Conservation (phyloP, 2,888 invertebrate genomes). For the Halictus quadricinctus region DNA sequence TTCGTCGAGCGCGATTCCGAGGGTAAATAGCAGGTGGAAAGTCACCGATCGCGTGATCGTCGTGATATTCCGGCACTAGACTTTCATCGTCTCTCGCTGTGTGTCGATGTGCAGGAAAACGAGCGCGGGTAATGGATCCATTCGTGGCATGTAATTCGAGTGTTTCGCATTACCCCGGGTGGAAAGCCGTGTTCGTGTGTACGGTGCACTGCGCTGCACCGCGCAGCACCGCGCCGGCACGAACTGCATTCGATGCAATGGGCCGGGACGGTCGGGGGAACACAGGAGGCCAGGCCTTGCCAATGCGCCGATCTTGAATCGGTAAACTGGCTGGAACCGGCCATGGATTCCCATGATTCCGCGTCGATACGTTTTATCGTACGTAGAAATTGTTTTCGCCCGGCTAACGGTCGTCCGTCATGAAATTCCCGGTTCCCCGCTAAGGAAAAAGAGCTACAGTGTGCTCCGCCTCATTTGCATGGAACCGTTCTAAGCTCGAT, state of each 20-base stretch:
- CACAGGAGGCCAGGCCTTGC: conserved; percentile 32
- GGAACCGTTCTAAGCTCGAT: conserved; percentile 31
- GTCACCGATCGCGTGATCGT: conserved; percentile 59
- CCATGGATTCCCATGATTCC: conserved; percentile 71
- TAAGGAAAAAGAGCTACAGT: background rate
- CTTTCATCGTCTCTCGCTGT: conserved; percentile 44
- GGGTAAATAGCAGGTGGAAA: conserved; percentile 48
- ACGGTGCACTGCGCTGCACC: background rate
- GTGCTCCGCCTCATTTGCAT: conserved; percentile 42
- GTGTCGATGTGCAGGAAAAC: conserved; percentile 48
- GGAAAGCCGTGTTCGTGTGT: conserved; percentile 34
- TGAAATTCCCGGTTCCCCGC: conserved; percentile 39
- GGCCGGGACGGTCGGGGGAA: conserved; percentile 40
- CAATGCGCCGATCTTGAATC: conserved; percentile 56
- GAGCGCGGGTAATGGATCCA: conserved; percentile 57
- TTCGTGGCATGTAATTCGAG: conserved; percentile 62
- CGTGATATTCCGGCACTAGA: conserved; percentile 49
- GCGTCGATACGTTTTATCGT: conserved; percentile 68
- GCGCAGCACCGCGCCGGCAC: conserved; percentile 22
- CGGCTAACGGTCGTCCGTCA: conserved; percentile 58
- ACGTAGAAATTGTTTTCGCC: conserved; percentile 72
- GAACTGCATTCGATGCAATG: conserved; percentile 55
- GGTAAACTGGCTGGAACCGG: conserved; percentile 59
- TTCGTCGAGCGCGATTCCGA: conserved; percentile 28
- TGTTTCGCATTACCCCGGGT: conserved; percentile 58